Percentiles rank a stretch among this genome's conserved stretches.
Conservation (phyloP, 2,888 invertebrate genomes). For the Apomyelois bistriatella region DNA sequence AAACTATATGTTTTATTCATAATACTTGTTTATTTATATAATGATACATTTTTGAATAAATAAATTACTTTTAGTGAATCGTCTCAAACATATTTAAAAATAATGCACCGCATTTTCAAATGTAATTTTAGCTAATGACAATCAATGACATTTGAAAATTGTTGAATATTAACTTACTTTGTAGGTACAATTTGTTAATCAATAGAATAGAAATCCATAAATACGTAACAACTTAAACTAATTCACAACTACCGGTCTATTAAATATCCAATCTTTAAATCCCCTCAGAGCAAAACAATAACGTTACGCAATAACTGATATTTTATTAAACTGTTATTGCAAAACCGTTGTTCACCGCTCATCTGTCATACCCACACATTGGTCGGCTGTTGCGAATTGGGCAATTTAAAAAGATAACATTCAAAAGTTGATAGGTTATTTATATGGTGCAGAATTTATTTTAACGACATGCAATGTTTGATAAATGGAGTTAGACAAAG, state of each 20-base stretch:
- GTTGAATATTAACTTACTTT: neutral
- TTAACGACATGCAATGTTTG: slow-evolving; percentile 9
- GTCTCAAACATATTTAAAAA: neutral
- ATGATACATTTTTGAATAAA: too few relatives aligned
- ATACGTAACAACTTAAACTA: slow-evolving; percentile 27
- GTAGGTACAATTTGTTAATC: neutral
- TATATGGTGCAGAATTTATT: slow-evolving; percentile 20
- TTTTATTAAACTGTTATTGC: slow-evolving; percentile 36
- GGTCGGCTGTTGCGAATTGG: slow-evolving; percentile 26
- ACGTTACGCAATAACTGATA: slow-evolving; percentile 31
- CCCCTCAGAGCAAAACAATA: neutral
- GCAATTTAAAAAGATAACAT: slow-evolving; percentile 24
- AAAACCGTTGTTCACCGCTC: slow-evolving; percentile 31
- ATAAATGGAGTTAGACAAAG: neutral
- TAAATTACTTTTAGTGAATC: neutral
- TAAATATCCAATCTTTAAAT: slow-evolving; percentile 5
- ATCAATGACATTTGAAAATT: neutral
- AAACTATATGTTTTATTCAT: neutral
- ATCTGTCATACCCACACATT: slow-evolving; percentile 35
- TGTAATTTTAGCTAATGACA: too few relatives aligned
- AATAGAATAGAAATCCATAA: slow-evolving; percentile 12
- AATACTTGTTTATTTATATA: neutral
- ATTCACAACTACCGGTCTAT: slow-evolving; percentile 5
- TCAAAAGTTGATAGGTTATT: slow-evolving; percentile 19
- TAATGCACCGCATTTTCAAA: too few relatives aligned